Conservation (phyloP, 2,888 invertebrate genomes). For the Meiosimyza decipiens region DNA sequence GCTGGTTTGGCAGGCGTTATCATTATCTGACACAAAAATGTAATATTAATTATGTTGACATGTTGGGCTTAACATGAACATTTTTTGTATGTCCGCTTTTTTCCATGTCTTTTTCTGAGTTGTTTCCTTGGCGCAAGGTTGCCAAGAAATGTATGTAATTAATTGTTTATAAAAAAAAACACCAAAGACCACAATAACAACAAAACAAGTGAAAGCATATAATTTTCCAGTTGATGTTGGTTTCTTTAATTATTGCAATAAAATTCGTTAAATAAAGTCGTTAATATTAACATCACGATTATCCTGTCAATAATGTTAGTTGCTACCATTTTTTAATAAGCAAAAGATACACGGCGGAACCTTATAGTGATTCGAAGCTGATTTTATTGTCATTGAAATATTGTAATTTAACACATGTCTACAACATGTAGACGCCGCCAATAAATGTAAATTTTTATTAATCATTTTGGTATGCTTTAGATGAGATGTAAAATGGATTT, state of each 20-base stretch:
- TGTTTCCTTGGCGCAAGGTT: constrained; percentile 4
- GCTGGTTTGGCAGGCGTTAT: constrained; percentile 52
- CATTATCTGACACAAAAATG: constrained; percentile 60
- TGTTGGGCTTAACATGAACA: constrained; percentile 52
- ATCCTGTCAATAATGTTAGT: constrained; percentile 33
- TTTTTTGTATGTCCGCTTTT: neutral
- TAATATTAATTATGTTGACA: constrained; percentile 61
- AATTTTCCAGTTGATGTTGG: constrained; percentile 1
- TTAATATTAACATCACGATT: constrained; percentile 28
- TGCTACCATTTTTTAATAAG: constrained; percentile 13
- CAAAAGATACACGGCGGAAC: too few species aligned
- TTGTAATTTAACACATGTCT: too few species aligned
- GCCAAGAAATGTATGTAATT: constrained; percentile 22
- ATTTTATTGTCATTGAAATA: too few species aligned
- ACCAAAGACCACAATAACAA: neutral
- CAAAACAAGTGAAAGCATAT: constrained; percentile 31
- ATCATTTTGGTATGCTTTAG: too few species aligned
- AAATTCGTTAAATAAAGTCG: constrained; percentile 32
- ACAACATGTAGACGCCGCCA: too few species aligned
- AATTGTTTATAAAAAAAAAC: constrained; percentile 30
- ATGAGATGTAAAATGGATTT: too few species aligned
- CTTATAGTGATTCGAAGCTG: too few species aligned
- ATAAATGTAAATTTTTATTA: too few species aligned
- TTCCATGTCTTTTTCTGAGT: neutral
- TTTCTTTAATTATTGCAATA: constrained; percentile 16